Evolutionary conservation across 2,888 invertebrate species (phyloP), one percentile per base, ranked within the genome.

Genomic region (Drymonia ruficornis): DNA sequence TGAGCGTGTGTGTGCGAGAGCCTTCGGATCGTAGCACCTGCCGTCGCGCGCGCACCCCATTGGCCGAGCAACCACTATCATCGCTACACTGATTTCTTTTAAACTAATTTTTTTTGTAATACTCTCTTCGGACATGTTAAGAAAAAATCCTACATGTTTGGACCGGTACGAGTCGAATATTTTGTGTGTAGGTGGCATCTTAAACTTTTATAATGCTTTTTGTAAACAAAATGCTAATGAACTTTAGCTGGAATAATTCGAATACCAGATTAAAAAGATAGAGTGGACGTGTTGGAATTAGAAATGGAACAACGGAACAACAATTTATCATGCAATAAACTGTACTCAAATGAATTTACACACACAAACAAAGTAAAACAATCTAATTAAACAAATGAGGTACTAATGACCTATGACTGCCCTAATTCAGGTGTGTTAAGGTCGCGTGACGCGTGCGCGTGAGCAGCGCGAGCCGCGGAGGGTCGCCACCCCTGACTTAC

Each of bases 1-100:
- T 68, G 69, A 69, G 74, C 81, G 83, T 84, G 83, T 87, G 88
- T 88, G 91, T 85, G 87, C 78, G 81, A 76, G 81, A 80, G 77
- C 76, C 83, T 79, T 81, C 80, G 75, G 80, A 81, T 78, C 80
- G 82, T 73, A 80, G 81, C 92, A 92, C 93, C 91, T 92, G 92
- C 89, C 89, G 74, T 74, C 87, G 82, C 84, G 72, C 82, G 87
- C 89, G 87, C 89, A 83, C 82, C 87, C 85, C 73, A 93, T 93
- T 93, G 93, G 93, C 76, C 70, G 84, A 80, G 63, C 70, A 70
- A 65, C 71, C 81, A 79, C 87, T 89, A 91, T 92, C 91, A 89
- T 89, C 89, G 90, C 89, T 89, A 91, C 91, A 91, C 87, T 87
- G 91, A 92, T 92, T 92, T 92, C 90, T 91, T 91, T 87, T 89